Evolutionary conservation across 2,888 invertebrate genomes (phyloP).

Genomic region (Taphrorychus bicolor): DNA sequence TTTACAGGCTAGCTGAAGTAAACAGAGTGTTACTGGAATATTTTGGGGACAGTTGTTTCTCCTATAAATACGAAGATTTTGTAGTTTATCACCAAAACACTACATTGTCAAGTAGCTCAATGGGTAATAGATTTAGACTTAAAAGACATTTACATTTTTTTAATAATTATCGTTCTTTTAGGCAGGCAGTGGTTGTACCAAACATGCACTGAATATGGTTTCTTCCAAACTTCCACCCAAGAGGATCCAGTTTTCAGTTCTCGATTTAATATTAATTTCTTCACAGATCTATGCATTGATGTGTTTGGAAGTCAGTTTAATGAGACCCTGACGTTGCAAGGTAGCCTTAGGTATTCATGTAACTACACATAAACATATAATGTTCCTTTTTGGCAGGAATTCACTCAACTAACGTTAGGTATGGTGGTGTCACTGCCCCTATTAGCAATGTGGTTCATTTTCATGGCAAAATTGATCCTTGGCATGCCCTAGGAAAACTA

Average conservation of each 20-base stretch:
- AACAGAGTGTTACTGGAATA: constrained; percentile 72
- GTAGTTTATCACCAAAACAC: constrained; percentile 70
- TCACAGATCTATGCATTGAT: constrained; percentile 81
- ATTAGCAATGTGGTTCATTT: constrained; percentile 81
- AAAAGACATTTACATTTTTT: not conserved
- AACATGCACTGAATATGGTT: constrained; percentile 96
- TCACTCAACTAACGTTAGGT: constrained; percentile 54
- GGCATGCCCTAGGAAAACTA: constrained; percentile 82
- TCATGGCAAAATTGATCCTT: constrained; percentile 89
- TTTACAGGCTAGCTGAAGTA: constrained; percentile 74
- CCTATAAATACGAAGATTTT: constrained; percentile 81
- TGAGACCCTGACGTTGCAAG: constrained; percentile 62
- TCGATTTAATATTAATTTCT: constrained; percentile 78
- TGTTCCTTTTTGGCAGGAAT: constrained; percentile 15
- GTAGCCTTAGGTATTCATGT: too few species aligned
- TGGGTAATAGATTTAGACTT: constrained; percentile 25
- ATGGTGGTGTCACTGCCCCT: constrained; percentile 76
- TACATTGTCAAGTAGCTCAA: constrained; percentile 48
- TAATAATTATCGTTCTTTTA: constrained; percentile 48
- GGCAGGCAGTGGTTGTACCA: constrained; percentile 93
- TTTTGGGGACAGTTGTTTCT: constrained; percentile 75
- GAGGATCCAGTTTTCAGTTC: constrained; percentile 73
- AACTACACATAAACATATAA: not conserved
- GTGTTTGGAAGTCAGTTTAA: constrained; percentile 81
- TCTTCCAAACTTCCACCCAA: constrained; percentile 86